Evolutionary conservation across 1,140 invertebrate species (phyloP).

Genomic region (Heliconius nattereri): DNA sequence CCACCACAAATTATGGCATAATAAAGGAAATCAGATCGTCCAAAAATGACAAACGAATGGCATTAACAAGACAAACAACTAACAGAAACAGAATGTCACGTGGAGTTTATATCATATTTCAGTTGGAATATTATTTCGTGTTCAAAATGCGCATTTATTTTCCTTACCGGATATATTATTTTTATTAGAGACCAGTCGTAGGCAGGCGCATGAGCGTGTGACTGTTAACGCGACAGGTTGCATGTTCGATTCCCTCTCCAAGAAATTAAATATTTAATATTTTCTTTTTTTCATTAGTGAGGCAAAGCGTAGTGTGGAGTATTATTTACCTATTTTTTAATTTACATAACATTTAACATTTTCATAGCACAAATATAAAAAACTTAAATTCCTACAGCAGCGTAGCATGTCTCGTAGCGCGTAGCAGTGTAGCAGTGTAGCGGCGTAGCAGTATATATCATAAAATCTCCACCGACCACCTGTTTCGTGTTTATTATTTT

Average conservation of each 20-base stretch:
- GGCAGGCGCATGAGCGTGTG: too few relatives aligned
- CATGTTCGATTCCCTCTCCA: too few relatives aligned
- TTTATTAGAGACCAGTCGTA: background rate
- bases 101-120: slow-evolving; percentile 4
- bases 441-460: background rate
- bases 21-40: slow-evolving; percentile 16
- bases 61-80: slow-evolving; percentile 23
- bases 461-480: slow-evolving; percentile 8
- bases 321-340: too few relatives aligned
- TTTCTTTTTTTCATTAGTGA: too few relatives aligned
- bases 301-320: too few relatives aligned
- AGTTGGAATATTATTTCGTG: background rate
- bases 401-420: background rate
- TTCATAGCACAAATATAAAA: background rate
- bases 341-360: too few relatives aligned
- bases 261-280: too few relatives aligned
- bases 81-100: slow-evolving; percentile 13
- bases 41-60: slow-evolving; percentile 14
- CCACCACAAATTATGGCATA: background rate
- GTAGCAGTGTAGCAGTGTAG: too few relatives aligned
- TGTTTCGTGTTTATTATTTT: slow-evolving; percentile 9
- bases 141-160: background rate
- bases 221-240: too few relatives aligned
- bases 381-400: background rate
- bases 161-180: background rate